phyloP scores from a whole-genome alignment of 2,113 vertebrate species.

The Epinephelus cyanopodus region DNA sequence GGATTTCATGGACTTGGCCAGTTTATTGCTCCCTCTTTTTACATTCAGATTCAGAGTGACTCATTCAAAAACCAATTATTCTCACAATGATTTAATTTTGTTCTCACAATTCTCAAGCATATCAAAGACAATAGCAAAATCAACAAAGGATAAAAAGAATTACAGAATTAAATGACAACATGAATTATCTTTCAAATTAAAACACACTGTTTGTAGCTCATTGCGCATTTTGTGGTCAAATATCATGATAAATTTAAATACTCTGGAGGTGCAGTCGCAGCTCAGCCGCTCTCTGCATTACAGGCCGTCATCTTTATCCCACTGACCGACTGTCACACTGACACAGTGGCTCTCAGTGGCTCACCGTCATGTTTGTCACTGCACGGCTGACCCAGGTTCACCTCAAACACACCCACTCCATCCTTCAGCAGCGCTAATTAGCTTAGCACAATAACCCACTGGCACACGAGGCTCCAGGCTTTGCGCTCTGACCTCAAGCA shows the following conservation, averaged over 20 bases:
- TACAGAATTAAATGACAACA: not conserved
- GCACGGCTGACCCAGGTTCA: constrained; percentile 38
- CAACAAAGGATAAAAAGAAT: not conserved
- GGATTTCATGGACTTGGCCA: constrained; percentile 41
- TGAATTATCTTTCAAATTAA: not conserved
- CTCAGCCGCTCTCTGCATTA: not conserved
- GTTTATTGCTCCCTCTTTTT: constrained; percentile 19
- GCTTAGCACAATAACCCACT: constrained; percentile 74
- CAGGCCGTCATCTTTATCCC: constrained; percentile 11
- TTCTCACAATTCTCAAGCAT: not conserved
- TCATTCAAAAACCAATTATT: constrained; percentile 1
- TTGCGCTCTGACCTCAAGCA: constrained; percentile 30
- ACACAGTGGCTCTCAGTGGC: constrained; percentile 38
- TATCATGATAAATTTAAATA: too few relatives aligned
- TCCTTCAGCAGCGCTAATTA: constrained; percentile 67
- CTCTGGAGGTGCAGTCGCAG: not conserved
- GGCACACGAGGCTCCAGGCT: constrained; percentile 48
- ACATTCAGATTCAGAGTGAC: constrained; percentile 18
- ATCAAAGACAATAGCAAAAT: not conserved
- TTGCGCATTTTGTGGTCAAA: not conserved
- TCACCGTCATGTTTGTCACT: not conserved
- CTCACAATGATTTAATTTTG: not conserved
- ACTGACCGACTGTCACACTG: constrained; percentile 60
- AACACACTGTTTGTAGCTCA: not conserved
- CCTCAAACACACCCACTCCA: constrained; percentile 20